These are phyloP conservation scores for Blastobasis lacticolella DNA, from an alignment of 2,888 invertebrate species.

Conservation along the genomic window DNA sequence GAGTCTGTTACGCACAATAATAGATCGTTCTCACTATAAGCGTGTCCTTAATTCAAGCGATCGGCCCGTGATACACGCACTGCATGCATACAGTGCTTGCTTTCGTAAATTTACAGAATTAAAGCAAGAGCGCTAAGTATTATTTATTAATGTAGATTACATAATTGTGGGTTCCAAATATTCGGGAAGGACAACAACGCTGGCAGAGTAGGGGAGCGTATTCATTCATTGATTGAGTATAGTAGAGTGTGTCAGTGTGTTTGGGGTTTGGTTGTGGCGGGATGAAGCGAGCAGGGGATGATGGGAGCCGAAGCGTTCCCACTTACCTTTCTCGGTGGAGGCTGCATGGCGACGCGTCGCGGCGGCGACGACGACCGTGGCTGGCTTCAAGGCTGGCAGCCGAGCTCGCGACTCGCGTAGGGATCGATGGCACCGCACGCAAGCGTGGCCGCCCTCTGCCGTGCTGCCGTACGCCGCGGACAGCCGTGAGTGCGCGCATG, in stretches of 20 bases:
- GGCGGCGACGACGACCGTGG: conserved; percentile 11
- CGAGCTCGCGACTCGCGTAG: not conserved
- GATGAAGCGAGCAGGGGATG: no score
- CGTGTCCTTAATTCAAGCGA: no score
- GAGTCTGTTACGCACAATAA: no score
- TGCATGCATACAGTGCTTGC: no score
- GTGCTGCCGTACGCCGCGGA: conserved; percentile 26
- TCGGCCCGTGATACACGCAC: no score
- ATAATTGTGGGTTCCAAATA: conserved; percentile 1
- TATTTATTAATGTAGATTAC: not conserved
- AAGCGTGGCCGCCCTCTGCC: conserved; percentile 29
- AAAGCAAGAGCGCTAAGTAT: no score
- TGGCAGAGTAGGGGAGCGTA: not conserved
- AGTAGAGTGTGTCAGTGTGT: no score
- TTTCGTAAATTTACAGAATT: no score
- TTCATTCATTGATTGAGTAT: not conserved
- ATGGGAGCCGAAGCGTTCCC: not conserved
- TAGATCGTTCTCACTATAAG: no score
- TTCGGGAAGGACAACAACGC: not conserved
- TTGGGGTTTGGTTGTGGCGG: no score
- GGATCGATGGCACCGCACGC: conserved; percentile 38
- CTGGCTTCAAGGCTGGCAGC: not conserved
- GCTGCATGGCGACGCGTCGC: conserved; percentile 77
- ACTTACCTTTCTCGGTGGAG: conserved; percentile 88
- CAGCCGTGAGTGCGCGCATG: conserved; percentile 23